Percentiles rank a stretch among this genome's conserved stretches.
Evolutionary conservation across 2,797 vertebrate species (phyloP).

Genomic region (Pagetopsis macropterus): DNA sequence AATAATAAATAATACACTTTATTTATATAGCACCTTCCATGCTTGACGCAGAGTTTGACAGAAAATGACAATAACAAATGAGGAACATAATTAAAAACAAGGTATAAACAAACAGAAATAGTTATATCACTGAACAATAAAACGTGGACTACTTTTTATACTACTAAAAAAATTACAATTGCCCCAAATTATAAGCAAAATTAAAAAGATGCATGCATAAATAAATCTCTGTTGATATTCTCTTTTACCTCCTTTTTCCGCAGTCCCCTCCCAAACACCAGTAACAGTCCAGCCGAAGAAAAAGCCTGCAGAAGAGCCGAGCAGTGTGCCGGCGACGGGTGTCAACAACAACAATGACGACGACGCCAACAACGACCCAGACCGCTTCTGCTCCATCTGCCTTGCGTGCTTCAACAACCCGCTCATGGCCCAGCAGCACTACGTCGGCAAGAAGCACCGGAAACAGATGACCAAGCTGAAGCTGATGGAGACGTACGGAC

Average conservation of each 20-base stretch:
- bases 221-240: background rate
- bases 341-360: slow-evolving; percentile 17
- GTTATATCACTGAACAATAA: too few species aligned
- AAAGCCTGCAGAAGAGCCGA: slow-evolving; percentile 40
- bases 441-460: slow-evolving; percentile 95
- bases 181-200: too few species aligned
- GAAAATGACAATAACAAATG: too few species aligned
- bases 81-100: too few species aligned
- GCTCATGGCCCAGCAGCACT: slow-evolving; percentile 96
- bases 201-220: too few species aligned
- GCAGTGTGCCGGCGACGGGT: background rate
- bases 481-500: slow-evolving; percentile 93
- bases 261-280: slow-evolving; percentile 41
- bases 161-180: too few species aligned
- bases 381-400: slow-evolving; percentile 96
- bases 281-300: slow-evolving; percentile 63
- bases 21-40: too few species aligned
- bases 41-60: too few species aligned
- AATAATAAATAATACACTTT: too few species aligned
- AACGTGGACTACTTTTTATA: too few species aligned
- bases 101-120: too few species aligned
- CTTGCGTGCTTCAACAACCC: slow-evolving; percentile 97
- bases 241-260: background rate
- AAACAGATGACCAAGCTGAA: slow-evolving; percentile 95
- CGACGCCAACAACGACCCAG: slow-evolving; percentile 76